A percentile compares a stretch with the other conserved stretches of the same genome.
These are phyloP conservation scores for Parazoanthus atlanticus DNA, from an alignment of 92 coral and sea anemone species.

Conservation along the genomic window DNA sequence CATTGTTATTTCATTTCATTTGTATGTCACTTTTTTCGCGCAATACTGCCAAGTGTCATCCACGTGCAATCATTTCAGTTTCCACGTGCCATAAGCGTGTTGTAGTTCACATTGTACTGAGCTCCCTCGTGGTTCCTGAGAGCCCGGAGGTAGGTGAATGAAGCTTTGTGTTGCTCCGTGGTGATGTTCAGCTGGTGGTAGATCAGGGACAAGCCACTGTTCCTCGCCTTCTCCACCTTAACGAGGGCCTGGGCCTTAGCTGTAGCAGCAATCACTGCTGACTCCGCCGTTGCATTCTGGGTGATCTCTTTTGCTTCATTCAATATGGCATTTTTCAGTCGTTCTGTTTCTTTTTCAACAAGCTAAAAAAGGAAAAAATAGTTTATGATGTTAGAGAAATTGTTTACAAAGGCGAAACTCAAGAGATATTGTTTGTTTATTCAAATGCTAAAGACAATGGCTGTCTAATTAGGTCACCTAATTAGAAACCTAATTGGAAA, in stretches of 20 bases:
- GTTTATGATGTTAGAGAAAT: background rate
- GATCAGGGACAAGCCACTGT: conserved; percentile 52
- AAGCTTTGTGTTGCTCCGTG: conserved; percentile 60
- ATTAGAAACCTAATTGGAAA: no score
- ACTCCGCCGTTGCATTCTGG: conserved; percentile 63
- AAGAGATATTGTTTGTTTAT: background rate
- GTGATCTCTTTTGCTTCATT: conserved; percentile 53
- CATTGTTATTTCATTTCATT: no score
- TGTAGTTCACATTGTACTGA: conserved; percentile 51
- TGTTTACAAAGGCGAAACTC: background rate
- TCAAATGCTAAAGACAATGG: background rate
- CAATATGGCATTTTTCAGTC: conserved; percentile 45
- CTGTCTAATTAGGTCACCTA: background rate
- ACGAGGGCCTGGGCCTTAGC: conserved; percentile 58
- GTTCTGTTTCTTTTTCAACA: conserved; percentile 60
- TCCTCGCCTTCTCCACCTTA: conserved; percentile 57
- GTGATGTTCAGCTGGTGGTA: conserved; percentile 59
- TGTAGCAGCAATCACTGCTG: conserved; percentile 36
- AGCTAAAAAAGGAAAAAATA: conserved; percentile 29
- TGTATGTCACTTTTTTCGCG: no score
- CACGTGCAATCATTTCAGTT: background rate
- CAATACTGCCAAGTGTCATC: background rate
- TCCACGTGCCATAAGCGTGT: conserved; percentile 59
- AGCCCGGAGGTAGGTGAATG: conserved; percentile 63
- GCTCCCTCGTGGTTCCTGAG: conserved; percentile 47